Conservation (phyloP, 2,888 invertebrate genomes). For the Drosophila anceps region DNA sequence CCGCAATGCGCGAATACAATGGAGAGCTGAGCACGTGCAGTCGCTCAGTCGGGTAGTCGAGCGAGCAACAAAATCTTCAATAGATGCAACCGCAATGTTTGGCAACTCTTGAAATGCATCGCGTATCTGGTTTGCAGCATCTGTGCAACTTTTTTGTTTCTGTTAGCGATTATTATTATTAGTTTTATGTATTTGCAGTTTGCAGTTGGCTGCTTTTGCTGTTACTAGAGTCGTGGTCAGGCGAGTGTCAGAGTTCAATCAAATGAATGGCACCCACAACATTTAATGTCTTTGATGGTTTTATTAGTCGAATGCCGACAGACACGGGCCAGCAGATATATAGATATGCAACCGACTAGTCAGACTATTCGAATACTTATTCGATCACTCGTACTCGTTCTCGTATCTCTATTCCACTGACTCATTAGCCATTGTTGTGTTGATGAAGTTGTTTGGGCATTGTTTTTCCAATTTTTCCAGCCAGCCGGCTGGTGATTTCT, state of each 20-base stretch:
- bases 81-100: conserved; percentile 44
- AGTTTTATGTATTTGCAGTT: conserved; percentile 42
- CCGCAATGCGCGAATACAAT: conserved; percentile 61
- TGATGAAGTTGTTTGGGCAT: conserved; percentile 70
- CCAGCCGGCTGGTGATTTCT: conserved; percentile 67
- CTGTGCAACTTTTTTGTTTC: conserved; percentile 50
- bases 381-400: conserved; percentile 23
- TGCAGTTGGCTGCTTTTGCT: conserved; percentile 41
- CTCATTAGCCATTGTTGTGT: conserved; percentile 76
- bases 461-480: conserved; percentile 30
- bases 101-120: conserved; percentile 61
- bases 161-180: conserved; percentile 73
- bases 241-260: conserved; percentile 74
- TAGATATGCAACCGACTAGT: conserved; percentile 40
- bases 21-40: conserved; percentile 69
- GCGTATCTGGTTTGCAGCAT: conserved; percentile 72
- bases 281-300: conserved; percentile 80
- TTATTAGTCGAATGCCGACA: conserved; percentile 75
- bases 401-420: conserved; percentile 52
- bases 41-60: conserved; percentile 61
- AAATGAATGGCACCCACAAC: conserved; percentile 81
- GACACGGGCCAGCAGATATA: conserved; percentile 50
- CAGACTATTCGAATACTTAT: conserved; percentile 22
- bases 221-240: conserved; percentile 56
- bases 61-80: conserved; percentile 7